Conservation (phyloP, 2,113 vertebrate genomes). For the Zosterops japonicus region DNA sequence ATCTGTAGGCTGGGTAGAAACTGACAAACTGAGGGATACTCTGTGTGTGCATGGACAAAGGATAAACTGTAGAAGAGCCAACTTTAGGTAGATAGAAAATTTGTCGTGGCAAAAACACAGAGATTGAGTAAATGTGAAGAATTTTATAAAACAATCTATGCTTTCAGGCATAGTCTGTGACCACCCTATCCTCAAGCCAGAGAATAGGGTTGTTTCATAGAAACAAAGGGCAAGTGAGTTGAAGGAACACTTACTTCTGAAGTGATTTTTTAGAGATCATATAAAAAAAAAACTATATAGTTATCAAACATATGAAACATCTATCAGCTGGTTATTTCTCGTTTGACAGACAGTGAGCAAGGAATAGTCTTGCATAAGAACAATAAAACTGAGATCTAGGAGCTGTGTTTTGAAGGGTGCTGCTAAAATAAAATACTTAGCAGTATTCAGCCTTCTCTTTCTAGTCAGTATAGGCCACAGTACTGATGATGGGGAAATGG, state of each 20-base stretch:
- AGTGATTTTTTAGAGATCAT: neutral
- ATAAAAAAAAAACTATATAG: neutral
- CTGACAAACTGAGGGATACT: neutral
- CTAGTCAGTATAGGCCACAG: neutral
- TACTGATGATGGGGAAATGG: conserved; percentile 11
- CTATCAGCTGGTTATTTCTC: neutral
- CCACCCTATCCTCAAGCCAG: neutral
- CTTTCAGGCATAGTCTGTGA: neutral
- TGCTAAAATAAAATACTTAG: neutral
- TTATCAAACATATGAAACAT: neutral
- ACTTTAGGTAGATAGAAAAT: neutral
- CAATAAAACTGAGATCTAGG: neutral
- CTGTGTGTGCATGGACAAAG: neutral
- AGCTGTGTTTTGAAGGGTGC: neutral
- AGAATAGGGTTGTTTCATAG: neutral
- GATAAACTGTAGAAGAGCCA: neutral
- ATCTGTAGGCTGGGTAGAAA: neutral
- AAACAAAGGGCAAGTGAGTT: neutral
- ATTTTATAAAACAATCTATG: neutral
- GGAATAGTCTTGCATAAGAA: neutral
- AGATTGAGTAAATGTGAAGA: neutral
- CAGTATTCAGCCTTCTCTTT: neutral
- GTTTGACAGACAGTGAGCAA: neutral
- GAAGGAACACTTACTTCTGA: neutral
- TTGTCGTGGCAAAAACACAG: neutral